Conservation (phyloP, 2,888 invertebrate genomes). For the Drosophila melanocephala region DNA sequence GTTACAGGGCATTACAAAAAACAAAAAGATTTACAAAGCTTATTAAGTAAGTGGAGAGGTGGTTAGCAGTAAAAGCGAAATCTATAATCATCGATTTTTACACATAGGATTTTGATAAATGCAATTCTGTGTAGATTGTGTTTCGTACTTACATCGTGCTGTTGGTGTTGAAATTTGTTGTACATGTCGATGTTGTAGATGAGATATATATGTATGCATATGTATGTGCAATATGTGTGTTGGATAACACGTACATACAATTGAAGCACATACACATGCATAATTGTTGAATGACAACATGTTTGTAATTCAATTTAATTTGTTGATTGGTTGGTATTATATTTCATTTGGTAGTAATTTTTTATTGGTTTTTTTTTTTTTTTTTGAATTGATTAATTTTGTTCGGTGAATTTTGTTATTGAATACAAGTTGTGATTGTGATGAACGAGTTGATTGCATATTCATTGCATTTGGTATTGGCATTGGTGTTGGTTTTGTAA, state of each 20-base stretch:
- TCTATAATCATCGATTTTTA: conserved; percentile 59
- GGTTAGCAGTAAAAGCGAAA: conserved; percentile 60
- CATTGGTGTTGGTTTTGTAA: conserved; percentile 46
- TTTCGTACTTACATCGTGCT: conserved; percentile 86
- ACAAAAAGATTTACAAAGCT: conserved; percentile 52
- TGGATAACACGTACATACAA: conserved; percentile 40
- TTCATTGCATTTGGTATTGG: conserved; percentile 65
- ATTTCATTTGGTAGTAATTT: conserved; percentile 34
- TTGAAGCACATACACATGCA: conserved; percentile 67
- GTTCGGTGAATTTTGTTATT: conserved; percentile 31
- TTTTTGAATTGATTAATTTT: conserved; percentile 22
- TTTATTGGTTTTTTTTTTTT: conserved; percentile 12
- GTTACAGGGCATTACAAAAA: conserved; percentile 1
- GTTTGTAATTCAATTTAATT: conserved; percentile 53
- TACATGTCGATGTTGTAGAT: conserved; percentile 80
- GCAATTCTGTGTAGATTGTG: conserved; percentile 77
- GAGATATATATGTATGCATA: conserved; percentile 51
- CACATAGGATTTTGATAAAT: conserved; percentile 64
- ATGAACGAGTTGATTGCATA: conserved; percentile 60
- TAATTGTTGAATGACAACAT: conserved; percentile 55
- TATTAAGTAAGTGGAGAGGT: conserved; percentile 43
- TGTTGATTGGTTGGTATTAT: conserved; percentile 49
- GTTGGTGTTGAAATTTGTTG: conserved; percentile 84
- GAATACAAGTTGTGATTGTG: conserved; percentile 44
- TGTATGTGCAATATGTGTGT: conserved; percentile 56